Percentiles rank a stretch among this genome's conserved stretches.
Evolutionary conservation across 2,113 vertebrate genomes (phyloP).

Genomic region (Micronisus gabar): DNA sequence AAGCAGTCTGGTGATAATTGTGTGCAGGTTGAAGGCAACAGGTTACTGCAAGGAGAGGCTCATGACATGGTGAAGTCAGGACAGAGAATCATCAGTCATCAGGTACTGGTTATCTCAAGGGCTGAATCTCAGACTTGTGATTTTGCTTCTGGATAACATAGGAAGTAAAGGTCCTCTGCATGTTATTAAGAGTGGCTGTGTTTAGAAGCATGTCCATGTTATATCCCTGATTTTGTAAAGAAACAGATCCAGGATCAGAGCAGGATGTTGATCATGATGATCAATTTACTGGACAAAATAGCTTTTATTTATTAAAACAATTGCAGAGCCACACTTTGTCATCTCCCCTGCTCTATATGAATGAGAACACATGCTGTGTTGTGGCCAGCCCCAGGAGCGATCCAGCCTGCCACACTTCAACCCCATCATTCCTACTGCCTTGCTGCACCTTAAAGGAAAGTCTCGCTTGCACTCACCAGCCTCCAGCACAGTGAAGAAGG

Average conservation of each 20-base stretch:
- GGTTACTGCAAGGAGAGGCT: neutral
- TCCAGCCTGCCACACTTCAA: neutral
- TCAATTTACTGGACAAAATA: neutral
- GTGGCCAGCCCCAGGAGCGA: neutral
- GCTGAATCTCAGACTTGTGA: neutral
- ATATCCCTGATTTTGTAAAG: neutral
- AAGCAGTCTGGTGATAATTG: neutral
- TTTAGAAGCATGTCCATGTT: neutral
- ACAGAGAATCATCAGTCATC: neutral
- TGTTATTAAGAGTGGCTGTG: neutral
- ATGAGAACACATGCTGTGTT: neutral
- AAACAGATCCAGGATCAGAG: neutral
- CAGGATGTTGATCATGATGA: neutral
- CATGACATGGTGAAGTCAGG: neutral
- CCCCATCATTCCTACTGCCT: neutral
- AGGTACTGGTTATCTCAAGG: neutral
- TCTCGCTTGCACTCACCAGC: neutral
- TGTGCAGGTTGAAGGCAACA: neutral
- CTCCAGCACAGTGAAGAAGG: neutral
- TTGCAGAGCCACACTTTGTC: neutral
- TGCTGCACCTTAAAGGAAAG: neutral
- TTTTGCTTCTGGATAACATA: neutral
- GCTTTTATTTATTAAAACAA: neutral
- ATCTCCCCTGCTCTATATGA: neutral
- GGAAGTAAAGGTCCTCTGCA: neutral